A percentile compares a stretch with the other conserved stretches of the same genome.
Evolutionary conservation across 2,113 vertebrate species (phyloP).

Genomic region (Abramis brama): DNA sequence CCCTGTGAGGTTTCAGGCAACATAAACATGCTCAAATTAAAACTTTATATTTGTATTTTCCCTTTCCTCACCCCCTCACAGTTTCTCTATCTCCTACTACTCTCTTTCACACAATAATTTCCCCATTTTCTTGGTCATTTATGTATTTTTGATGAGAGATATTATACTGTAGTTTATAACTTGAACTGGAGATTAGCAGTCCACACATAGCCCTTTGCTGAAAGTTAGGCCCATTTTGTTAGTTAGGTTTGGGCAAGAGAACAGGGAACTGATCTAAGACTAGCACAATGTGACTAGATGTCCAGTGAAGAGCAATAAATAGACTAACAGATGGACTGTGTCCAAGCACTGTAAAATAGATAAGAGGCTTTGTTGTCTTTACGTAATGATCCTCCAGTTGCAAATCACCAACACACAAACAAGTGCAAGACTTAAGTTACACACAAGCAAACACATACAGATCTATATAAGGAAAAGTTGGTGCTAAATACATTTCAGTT

Average conservation of each 20-base stretch:
- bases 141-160: background rate
- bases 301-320: constrained; percentile 54
- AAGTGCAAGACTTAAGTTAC: background rate
- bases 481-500: background rate
- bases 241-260: background rate
- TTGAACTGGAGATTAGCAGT: background rate
- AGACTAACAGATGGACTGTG: constrained; percentile 75
- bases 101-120: background rate
- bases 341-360: constrained; percentile 63
- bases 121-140: background rate
- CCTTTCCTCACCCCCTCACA: background rate
- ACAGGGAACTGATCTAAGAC: constrained; percentile 2
- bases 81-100: background rate
- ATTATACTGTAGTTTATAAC: background rate
- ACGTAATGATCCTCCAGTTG: constrained; percentile 53
- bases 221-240: background rate
- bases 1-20: background rate
- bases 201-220: background rate
- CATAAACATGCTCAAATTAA: constrained; percentile 3
- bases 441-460: background rate
- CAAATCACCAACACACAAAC: background rate
- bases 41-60: background rate
- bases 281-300: background rate
- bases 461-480: background rate
- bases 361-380: constrained; percentile 76